These are phyloP conservation scores for Imbricaverruca yamaguchii DNA, from an alignment of 2,888 invertebrate genomes.

Conservation along the genomic window DNA sequence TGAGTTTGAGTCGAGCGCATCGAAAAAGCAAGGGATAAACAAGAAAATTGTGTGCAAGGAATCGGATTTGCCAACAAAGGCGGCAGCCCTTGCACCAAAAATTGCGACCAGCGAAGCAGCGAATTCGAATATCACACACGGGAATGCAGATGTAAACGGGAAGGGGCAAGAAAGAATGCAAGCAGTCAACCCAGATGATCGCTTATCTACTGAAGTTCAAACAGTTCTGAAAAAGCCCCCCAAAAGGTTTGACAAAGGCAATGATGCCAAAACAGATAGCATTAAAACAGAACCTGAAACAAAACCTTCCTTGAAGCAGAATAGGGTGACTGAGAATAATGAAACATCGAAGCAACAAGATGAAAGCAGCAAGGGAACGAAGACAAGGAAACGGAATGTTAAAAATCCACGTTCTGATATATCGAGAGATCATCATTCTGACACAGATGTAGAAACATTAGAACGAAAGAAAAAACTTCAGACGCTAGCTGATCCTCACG, in stretches of 20 bases:
- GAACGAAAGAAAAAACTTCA: background rate
- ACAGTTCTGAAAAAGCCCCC: background rate
- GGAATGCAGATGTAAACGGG: background rate
- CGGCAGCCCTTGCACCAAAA: no score
- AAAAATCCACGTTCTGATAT: background rate
- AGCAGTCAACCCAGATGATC: background rate
- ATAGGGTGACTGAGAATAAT: background rate
- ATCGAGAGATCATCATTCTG: background rate
- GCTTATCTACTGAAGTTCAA: background rate
- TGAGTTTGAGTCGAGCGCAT: background rate
- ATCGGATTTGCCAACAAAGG: background rate
- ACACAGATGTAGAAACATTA: constrained; percentile 1
- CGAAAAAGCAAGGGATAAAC: no score
- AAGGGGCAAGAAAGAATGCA: background rate
- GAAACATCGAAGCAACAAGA: background rate
- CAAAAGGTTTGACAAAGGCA: background rate
- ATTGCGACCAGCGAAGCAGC: background rate
- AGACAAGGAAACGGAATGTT: background rate
- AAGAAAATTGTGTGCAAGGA: background rate
- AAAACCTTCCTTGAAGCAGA: background rate
- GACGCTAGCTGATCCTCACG: background rate
- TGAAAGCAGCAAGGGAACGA: background rate
- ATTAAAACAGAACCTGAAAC: background rate
- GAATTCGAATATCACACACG: background rate
- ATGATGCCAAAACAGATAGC: background rate